A percentile compares a stretch with the other conserved stretches of the same genome.
Evolutionary conservation across 2,113 vertebrate genomes (phyloP).

Genomic region (Chinchilla lanigera): DNA sequence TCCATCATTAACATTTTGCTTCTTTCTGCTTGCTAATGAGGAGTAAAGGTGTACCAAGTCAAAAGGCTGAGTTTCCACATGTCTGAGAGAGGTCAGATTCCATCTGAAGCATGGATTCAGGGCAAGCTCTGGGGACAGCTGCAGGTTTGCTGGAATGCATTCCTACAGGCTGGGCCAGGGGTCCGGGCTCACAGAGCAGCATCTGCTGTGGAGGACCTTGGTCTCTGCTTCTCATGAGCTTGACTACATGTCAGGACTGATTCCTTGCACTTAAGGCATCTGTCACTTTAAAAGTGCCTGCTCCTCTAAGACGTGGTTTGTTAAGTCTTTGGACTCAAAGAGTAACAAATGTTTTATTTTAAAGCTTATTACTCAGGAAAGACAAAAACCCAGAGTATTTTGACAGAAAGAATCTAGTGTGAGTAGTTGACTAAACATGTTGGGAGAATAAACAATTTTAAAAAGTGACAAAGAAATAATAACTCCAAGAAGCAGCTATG

Average conservation of each 20-base stretch:
- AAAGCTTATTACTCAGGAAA: not conserved
- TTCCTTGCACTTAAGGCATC: no score
- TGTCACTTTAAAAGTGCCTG: not conserved
- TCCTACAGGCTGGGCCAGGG: not conserved
- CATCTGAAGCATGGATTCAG: not conserved
- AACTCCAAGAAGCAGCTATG: not conserved
- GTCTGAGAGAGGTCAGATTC: not conserved
- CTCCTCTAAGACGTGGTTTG: not conserved
- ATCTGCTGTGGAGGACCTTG: not conserved
- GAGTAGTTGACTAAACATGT: not conserved
- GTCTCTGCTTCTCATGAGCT: not conserved
- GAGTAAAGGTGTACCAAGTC: not conserved
- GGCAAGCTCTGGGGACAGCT: not conserved
- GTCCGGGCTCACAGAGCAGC: not conserved
- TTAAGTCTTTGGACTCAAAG: not conserved
- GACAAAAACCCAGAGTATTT: not conserved
- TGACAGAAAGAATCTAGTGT: not conserved
- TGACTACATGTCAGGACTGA: not conserved
- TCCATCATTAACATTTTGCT: not conserved
- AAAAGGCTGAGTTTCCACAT: not conserved
- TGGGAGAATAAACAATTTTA: not conserved
- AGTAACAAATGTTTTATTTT: slow-evolving; percentile 6
- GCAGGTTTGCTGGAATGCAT: not conserved
- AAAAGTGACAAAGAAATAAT: not conserved
- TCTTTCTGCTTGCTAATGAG: not conserved